These are phyloP conservation scores for Luehdorfia chinensis DNA, from an alignment of 1,140 invertebrate species.

Conservation along the genomic window DNA sequence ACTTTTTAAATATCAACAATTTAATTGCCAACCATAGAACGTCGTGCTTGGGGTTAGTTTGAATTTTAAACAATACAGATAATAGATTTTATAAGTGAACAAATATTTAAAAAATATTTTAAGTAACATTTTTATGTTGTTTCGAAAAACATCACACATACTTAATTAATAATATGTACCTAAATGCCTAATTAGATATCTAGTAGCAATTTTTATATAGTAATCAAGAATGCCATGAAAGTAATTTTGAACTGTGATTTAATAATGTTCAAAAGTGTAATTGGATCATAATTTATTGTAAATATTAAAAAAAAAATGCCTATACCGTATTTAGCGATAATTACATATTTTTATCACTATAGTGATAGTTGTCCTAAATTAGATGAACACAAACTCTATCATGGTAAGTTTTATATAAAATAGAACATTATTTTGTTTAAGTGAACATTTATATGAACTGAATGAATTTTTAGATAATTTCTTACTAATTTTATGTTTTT, in stretches of 20 bases:
- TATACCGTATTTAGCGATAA: neutral
- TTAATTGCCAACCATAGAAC: too few species aligned
- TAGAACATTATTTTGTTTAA: neutral
- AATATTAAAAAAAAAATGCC: constrained; percentile 22
- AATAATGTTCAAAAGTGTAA: constrained; percentile 65
- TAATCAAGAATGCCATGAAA: constrained; percentile 60
- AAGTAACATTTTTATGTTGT: constrained; percentile 7
- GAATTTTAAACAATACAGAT: too few species aligned
- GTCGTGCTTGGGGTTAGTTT: too few species aligned
- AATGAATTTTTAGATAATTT: neutral
- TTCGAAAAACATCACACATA: constrained; percentile 17
- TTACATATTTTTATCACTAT: constrained; percentile 7
- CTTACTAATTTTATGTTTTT: neutral
- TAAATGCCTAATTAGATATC: constrained; percentile 33
- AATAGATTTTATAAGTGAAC: constrained; percentile 4
- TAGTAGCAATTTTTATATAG: constrained; percentile 45
- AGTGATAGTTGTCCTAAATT: neutral
- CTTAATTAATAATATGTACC: constrained; percentile 56
- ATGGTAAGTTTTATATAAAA: constrained; percentile 5
- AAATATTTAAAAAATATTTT: constrained; percentile 12
- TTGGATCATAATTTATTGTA: constrained; percentile 54
- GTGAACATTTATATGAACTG: neutral
- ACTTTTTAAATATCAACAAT: too few species aligned
- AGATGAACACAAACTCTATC: neutral
- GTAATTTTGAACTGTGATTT: constrained; percentile 74